These are phyloP conservation scores for Bombyx mandarina DNA, from an alignment of 1,140 invertebrate species.

Conservation along the genomic window DNA sequence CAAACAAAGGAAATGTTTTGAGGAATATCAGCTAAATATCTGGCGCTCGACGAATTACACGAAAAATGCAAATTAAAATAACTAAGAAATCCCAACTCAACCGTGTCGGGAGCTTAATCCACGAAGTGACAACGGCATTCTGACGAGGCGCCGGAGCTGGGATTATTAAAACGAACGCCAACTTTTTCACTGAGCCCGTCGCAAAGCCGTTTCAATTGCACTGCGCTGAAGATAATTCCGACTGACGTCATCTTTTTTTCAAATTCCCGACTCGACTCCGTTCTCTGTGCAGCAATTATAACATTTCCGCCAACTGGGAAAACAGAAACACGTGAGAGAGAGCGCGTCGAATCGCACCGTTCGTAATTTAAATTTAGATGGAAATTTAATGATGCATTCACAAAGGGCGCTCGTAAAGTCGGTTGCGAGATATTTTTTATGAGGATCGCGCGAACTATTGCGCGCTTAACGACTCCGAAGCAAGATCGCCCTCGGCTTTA, in stretches of 20 bases:
- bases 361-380: constrained; percentile 71
- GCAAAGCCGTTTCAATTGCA: constrained; percentile 71
- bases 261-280: constrained; percentile 65
- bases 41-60: constrained; percentile 42
- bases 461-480: constrained; percentile 69
- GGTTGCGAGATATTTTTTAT: constrained; percentile 70
- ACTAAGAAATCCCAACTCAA: constrained; percentile 67
- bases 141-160: constrained; percentile 68
- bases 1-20: constrained; percentile 23
- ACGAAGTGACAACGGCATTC: constrained; percentile 70
- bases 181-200: constrained; percentile 70
- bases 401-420: constrained; percentile 70
- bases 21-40: constrained; percentile 11
- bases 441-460: constrained; percentile 71
- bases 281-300: constrained; percentile 69
- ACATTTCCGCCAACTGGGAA: constrained; percentile 68
- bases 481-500: constrained; percentile 68
- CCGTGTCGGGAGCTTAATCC: constrained; percentile 68
- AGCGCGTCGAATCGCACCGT: constrained; percentile 61
- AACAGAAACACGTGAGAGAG: constrained; percentile 67
- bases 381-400: constrained; percentile 70
- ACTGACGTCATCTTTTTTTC: constrained; percentile 70
- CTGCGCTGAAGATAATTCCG: constrained; percentile 70
- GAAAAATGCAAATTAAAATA: constrained; percentile 69
- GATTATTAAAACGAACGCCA: constrained; percentile 71